Percentiles rank a stretch among this genome's conserved stretches.
These are phyloP conservation scores for Sula dactylatra DNA, from an alignment of 2,113 vertebrate genomes.

Conservation along the genomic window DNA sequence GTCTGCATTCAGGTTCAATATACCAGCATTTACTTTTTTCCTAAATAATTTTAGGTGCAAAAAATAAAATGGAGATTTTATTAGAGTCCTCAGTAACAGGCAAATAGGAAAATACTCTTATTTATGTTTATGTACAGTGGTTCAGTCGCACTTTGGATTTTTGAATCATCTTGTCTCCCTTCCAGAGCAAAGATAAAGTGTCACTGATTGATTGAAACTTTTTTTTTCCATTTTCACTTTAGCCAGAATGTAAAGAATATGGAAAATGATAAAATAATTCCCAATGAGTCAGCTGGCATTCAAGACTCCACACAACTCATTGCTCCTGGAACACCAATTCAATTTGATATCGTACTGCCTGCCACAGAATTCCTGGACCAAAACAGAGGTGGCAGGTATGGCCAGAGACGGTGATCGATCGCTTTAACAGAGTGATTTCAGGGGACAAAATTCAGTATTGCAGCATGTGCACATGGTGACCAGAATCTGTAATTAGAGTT, in stretches of 20 bases:
- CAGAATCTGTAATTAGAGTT: background rate
- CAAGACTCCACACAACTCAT: conserved; percentile 84
- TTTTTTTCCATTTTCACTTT: background rate
- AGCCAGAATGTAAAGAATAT: conserved; percentile 67
- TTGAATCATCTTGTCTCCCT: background rate
- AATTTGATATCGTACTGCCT: conserved; percentile 94
- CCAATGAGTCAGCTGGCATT: conserved; percentile 51
- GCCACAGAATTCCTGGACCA: conserved; percentile 93
- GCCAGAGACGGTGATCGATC: background rate
- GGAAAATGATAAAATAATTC: conserved; percentile 48
- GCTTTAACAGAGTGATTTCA: background rate
- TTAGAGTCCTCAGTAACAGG: background rate
- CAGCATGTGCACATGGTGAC: background rate
- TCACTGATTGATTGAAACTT: background rate
- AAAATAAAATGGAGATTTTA: background rate
- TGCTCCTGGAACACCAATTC: conserved; percentile 92
- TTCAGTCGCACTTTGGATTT: background rate
- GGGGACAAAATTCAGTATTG: background rate
- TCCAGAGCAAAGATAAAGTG: background rate
- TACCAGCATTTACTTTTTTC: background rate
- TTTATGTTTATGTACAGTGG: background rate
- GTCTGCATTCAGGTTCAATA: background rate
- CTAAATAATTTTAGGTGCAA: background rate
- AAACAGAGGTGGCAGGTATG: conserved; percentile 87
- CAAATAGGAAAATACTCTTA: background rate